Evolutionary conservation across 2,113 vertebrate species (phyloP).

Genomic region (western clawed frog (Xenopus tropicalis)): DNA sequence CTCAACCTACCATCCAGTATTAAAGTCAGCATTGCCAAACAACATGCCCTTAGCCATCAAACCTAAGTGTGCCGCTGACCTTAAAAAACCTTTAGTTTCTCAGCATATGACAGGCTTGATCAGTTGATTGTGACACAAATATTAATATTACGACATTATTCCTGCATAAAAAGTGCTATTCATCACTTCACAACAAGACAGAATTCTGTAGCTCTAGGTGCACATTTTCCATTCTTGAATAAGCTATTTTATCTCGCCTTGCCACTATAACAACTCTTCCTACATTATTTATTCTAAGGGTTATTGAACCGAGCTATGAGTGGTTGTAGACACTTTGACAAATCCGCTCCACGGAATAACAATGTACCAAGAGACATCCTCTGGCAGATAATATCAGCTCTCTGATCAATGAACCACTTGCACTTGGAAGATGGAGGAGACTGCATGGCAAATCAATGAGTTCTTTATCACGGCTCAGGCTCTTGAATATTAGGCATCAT

Average conservation of each 20-base stretch:
- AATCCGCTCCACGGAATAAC: conserved; percentile 24
- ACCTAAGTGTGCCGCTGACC: no score
- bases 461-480: conserved; percentile 33
- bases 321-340: conserved; percentile 21
- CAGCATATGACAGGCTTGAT: no score
- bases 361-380: conserved; percentile 24
- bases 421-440: conserved; percentile 18
- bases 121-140: not conserved
- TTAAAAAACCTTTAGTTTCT: no score
- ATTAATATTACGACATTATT: not conserved
- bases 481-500: conserved; percentile 32
- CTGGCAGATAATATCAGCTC: conserved; percentile 23
- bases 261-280: conserved; percentile 4
- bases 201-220: not conserved
- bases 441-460: conserved; percentile 30
- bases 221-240: conserved; percentile 2
- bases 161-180: not conserved
- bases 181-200: not conserved
- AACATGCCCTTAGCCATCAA: no score
- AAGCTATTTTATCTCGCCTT: conserved; percentile 5
- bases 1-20: no score
- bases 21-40: no score
- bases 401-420: conserved; percentile 30
- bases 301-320: conserved; percentile 1
- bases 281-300: not conserved